Evolutionary conservation across 2,797 vertebrate species (phyloP), one percentile per base, ranked within the genome.

Genomic region (Clarias fuscus): DNA sequence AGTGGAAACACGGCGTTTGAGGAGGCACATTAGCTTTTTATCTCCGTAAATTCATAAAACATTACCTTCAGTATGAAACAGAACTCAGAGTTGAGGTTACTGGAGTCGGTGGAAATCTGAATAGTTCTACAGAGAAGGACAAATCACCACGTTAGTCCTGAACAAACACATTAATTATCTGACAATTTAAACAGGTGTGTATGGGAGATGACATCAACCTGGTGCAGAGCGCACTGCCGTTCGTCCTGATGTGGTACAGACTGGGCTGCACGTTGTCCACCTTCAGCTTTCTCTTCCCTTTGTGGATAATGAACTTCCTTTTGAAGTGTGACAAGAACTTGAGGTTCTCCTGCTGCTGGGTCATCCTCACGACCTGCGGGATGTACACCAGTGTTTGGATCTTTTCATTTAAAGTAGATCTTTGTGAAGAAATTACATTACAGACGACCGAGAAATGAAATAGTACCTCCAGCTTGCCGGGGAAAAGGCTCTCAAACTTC

Each of bases 241-340:
- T 99, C 89, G 98, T 99, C 87, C 98, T 96, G 84, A 99, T 96
- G 93, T 99, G 98, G 93, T 99, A 99, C 81, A 99, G 96, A 81
- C 97, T 98, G 24, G 98, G 98, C 93, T 99, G 98, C 68, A 96
- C 96, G 0, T 94, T 89, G 67, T 96, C 95, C 0, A 95, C 95
- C 90, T 93, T 94, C 14, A 93, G 94, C 94, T 98, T 99, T 92
- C 97, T 94, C 92, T 97, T 98, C 89, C 98, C 98, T 86, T 97
- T 97, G 94, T 99, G 98, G 90, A 99, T 97, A 90, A 99, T 96
- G 89, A 99, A 99, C 92, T 98, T 99, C 88, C 98, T 97, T 94
- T 99, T 99, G 93, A 99, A 99, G 88, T 99, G 98, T 0, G 98
- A 98, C 86, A 99, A 94, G 92, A 99, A 99, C 93, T 99, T 99